Base-by-base conservation (phyloP, 2,888 invertebrate species). In the Empis livida region DNA sequence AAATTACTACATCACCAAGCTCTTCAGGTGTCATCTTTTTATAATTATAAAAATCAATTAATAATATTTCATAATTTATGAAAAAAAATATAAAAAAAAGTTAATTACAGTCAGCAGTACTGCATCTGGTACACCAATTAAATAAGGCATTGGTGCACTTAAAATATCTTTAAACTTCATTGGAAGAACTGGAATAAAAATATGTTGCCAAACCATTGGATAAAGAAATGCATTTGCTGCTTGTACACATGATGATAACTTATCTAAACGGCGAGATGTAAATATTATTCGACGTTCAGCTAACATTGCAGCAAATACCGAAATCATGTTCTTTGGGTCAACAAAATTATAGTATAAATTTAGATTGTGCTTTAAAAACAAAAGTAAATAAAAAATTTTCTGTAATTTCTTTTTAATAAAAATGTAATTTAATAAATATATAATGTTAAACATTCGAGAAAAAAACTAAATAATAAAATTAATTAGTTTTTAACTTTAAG, bases 191-290 rank as follows among this genome's bases (percentile, higher is more conserved):
- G 96, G 96, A 70, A 97, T 95, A 68, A 90, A 97, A 62, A 97
- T 91, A 62, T 96, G 95, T 71, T 97, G 96, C 97, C 97, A 97
- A 56, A 86, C 85, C 94, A 99, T 95, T 1, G 97, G 97, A 70
- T 94, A 96, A 39, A 99, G 80, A 42, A 97, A 82, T 51, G 89
- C 82, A 65, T 93, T 92, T 15, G 94, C 91, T 13, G 95, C 95
- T 68, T 95, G 93, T 23, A 90, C 88, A 61, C 90, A 89, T 0
- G 96, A 91, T 44, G 93, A 93, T 43, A 99, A 73, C 50, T 92
- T 77, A 54, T 90, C 89, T 53, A 96, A 74, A 62, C 88, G 88
- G 53, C 82, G 81, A 1, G 96, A 95, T 10, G 88, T 91, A 58
- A 99, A 86, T 46, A 97, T 82, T 50, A 99, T 89, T 42, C 97